phyloP scores from a whole-genome alignment of 2,113 vertebrate genomes.

The Chionodraco myersi region DNA sequence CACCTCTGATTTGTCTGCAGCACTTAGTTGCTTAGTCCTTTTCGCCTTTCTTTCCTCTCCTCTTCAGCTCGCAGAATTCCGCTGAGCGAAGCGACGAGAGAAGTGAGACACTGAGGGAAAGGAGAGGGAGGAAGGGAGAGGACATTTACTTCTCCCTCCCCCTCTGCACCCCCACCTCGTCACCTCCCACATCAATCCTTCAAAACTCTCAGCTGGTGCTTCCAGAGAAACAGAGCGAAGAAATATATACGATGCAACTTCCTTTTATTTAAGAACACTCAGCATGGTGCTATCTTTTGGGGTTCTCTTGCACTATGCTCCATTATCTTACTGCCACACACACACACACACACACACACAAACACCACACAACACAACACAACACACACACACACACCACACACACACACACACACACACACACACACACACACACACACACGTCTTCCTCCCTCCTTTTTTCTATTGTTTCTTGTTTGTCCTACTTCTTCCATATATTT shows the following conservation, averaged over 20 bases:
- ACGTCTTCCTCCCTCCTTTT: neutral
- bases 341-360: neutral
- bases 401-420: constrained; percentile 12
- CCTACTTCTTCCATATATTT: neutral
- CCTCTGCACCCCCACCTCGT: constrained; percentile 12
- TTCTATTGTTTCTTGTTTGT: neutral
- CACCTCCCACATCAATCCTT: constrained; percentile 36
- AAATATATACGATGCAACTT: constrained; percentile 1
- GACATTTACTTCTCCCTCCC: constrained; percentile 39
- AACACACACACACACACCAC: constrained; percentile 1
- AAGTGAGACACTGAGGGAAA: constrained; percentile 47
- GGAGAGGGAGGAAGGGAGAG: constrained; percentile 57
- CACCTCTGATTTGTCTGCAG: neutral
- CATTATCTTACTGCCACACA: constrained; percentile 11
- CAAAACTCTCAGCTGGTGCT: constrained; percentile 43
- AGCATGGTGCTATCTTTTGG: neutral
- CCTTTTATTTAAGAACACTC: neutral
- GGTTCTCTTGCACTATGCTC: constrained; percentile 29
- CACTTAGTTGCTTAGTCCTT: constrained; percentile 8
- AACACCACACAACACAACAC: neutral
- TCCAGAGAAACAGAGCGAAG: neutral
- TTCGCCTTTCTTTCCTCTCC: constrained; percentile 10
- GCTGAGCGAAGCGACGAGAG: constrained; percentile 23
- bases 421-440: constrained; percentile 3
- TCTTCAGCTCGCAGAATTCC: constrained; percentile 34